Conservation (phyloP, 1,140 invertebrate genomes). For the Drosophila saltans region DNA sequence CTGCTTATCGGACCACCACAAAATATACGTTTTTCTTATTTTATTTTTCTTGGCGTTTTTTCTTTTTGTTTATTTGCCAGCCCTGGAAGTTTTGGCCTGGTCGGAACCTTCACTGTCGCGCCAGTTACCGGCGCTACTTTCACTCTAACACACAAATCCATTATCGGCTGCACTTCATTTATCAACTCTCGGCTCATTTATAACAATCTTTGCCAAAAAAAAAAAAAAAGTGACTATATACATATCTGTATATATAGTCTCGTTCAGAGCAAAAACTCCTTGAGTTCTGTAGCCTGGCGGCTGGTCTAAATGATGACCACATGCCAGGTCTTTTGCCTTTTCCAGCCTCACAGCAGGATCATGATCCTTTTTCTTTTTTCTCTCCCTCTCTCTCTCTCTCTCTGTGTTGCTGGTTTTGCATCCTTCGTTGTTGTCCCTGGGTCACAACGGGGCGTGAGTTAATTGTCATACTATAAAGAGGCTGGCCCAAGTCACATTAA, state of each 20-base stretch:
- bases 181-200: slow-evolving; percentile 66
- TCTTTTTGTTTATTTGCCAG: slow-evolving; percentile 35
- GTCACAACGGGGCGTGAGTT: slow-evolving; percentile 60
- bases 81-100: slow-evolving; percentile 29
- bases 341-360: slow-evolving; percentile 61
- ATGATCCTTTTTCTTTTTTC: slow-evolving; percentile 51
- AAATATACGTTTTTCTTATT: slow-evolving; percentile 31
- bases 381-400: background rate
- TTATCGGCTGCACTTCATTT: slow-evolving; percentile 73
- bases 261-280: slow-evolving; percentile 47
- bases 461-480: slow-evolving; percentile 51
- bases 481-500: slow-evolving; percentile 1
- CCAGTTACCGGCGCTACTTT: slow-evolving; percentile 66
- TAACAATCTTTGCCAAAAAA: slow-evolving; percentile 60
- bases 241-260: too few relatives aligned
- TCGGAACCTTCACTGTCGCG: background rate
- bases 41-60: slow-evolving; percentile 5
- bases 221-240: slow-evolving; percentile 17
- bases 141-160: slow-evolving; percentile 54
- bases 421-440: slow-evolving; percentile 20
- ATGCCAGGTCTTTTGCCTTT: slow-evolving; percentile 45
- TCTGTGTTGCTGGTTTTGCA: slow-evolving; percentile 26
- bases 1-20: slow-evolving; percentile 71
- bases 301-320: slow-evolving; percentile 39
- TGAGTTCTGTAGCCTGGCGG: slow-evolving; percentile 32